Base-by-base conservation (phyloP, 2,888 invertebrate genomes). In the Netelia inedita region DNA sequence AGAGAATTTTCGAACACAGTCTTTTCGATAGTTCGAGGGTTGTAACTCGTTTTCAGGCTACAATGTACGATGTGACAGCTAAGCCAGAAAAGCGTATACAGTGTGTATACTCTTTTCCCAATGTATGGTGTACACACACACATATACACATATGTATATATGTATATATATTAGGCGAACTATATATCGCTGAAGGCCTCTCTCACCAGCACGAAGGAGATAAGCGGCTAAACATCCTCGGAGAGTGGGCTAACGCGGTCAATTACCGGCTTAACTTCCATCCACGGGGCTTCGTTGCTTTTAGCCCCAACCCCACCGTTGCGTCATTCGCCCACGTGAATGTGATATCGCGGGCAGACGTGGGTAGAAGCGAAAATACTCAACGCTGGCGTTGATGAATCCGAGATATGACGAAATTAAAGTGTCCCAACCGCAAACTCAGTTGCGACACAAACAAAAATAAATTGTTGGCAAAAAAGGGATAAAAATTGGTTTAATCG, bases 241-340 rank as follows among this genome's bases (percentile, higher is more conserved):
- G 80, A 72, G 73, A 66, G 73, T 66, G 53, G 53, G 65, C 73
- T 66, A 80, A 72, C 73, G 73, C 73, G 80, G 80, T 80, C 80
- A 80, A 80, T 80, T 80, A 80, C 80, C 80, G 73, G 73, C 73
- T 80, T 73, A 73, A 80, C 80, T 80, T 78, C 61, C 78, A 69
- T 69, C 69, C 69, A 59, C 61, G 23, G 14, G 61, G 19, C 28
- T 63, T 35, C 11, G 35, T 50, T 9, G 65, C 19, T 41, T 16
- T 43, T 9, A 10, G 43, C 16, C 11, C 35, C 35, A 35, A 46
- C 10, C 46, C 46, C 46, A 14, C 11, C 14, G 10, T 14, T 14
- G 14, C 46, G 10, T 46, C 46, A 46, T 14, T 46, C 46, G 14
- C 46, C 46, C 14, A 46, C 9, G 19, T 11, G 35, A 35, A 35